These are phyloP conservation scores for Hassar affinis DNA, from an alignment of 2,113 vertebrate species.

Conservation along the genomic window DNA sequence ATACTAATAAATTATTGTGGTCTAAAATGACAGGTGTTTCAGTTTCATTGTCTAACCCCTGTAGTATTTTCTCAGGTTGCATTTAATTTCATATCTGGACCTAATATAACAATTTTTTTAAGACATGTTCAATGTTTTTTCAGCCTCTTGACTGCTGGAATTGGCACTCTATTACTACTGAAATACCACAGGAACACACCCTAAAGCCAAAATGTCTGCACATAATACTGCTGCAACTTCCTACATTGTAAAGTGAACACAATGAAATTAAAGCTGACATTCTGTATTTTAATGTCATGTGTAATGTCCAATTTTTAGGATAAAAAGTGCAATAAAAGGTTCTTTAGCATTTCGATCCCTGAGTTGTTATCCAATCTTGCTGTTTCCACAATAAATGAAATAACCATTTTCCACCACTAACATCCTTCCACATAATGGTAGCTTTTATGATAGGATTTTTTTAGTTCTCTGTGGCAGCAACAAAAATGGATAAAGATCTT, in stretches of 20 bases:
- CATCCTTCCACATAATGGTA: not conserved
- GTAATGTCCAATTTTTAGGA: not conserved
- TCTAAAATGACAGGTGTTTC: too few species aligned
- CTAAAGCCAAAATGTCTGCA: not conserved
- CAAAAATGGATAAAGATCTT: not conserved
- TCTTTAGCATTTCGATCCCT: not conserved
- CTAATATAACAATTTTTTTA: not conserved
- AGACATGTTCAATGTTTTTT: not conserved
- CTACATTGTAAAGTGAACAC: not conserved
- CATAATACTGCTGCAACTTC: not conserved
- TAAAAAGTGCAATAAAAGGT: not conserved
- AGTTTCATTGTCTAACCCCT: too few species aligned
- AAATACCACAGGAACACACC: not conserved
- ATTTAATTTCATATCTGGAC: not conserved
- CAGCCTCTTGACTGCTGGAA: not conserved
- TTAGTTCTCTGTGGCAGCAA: not conserved
- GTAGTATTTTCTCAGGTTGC: not conserved
- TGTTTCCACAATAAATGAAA: slow-evolving; percentile 15
- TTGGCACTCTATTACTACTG: not conserved
- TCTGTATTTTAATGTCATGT: not conserved
- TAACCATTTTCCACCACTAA: not conserved
- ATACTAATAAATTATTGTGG: too few species aligned
- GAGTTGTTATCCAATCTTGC: not conserved
- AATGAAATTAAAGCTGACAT: not conserved
- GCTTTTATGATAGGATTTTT: not conserved